Conservation (phyloP, 2,888 invertebrate species). For the Limnephilus rhombicus region DNA sequence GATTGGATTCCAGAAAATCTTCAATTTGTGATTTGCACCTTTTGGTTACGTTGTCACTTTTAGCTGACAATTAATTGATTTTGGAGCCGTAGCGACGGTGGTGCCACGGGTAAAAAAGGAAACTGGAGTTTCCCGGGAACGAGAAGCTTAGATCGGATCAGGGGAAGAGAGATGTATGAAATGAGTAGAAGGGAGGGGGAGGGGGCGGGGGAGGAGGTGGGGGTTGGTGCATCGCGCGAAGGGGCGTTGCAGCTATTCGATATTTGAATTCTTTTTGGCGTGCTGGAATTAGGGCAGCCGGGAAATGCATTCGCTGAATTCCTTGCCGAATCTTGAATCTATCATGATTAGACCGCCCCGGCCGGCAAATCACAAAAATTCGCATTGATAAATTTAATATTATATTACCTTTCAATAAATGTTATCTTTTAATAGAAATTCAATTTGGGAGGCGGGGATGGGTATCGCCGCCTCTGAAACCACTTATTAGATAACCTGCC, state of each 20-base stretch:
- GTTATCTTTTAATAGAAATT: not conserved
- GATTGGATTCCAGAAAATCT: not conserved
- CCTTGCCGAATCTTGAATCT: not conserved
- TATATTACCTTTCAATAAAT: not conserved
- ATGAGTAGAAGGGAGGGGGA: constrained; percentile 3
- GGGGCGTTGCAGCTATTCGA: constrained; percentile 66
- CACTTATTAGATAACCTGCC: too few relatives aligned
- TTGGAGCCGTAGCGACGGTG: constrained; percentile 46
- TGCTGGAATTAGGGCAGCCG: constrained; percentile 53
- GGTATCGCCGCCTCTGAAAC: too few relatives aligned
- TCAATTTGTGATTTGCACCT: not conserved
- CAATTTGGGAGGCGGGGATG: too few relatives aligned
- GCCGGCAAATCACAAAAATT: not conserved
- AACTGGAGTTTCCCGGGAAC: constrained; percentile 59
- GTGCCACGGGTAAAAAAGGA: constrained; percentile 65
- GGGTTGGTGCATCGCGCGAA: constrained; percentile 64
- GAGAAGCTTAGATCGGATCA: constrained; percentile 62
- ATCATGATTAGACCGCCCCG: not conserved
- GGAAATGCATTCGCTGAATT: constrained; percentile 27
- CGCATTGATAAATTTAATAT: not conserved
- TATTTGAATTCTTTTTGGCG: constrained; percentile 65
- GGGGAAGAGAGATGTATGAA: constrained; percentile 12
- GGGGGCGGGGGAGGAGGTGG: constrained; percentile 64
- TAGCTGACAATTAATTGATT: constrained; percentile 15
- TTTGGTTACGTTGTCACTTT: not conserved